These are phyloP conservation scores for Eupsilia transversa DNA, from an alignment of 2,888 invertebrate species.

Conservation along the genomic window DNA sequence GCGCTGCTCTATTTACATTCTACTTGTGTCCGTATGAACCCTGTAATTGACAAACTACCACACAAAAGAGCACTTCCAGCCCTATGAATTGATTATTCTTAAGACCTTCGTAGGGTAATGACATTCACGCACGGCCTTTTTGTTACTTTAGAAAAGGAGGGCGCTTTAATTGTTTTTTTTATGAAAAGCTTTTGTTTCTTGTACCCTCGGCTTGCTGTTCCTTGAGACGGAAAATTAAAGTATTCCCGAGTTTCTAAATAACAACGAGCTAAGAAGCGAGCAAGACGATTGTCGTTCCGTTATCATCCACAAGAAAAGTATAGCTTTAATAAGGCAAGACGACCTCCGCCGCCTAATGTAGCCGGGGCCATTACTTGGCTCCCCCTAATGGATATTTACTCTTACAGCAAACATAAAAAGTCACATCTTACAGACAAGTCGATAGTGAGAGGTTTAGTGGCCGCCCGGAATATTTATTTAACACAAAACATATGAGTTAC, in stretches of 20 bases:
- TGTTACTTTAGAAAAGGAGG: conserved; percentile 47
- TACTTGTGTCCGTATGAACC: conserved; percentile 67
- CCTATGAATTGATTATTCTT: conserved; percentile 60
- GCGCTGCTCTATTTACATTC: conserved; percentile 72
- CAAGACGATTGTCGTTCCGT: conserved; percentile 65
- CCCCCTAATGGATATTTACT: conserved; percentile 86
- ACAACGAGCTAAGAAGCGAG: conserved; percentile 57
- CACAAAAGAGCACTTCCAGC: conserved; percentile 55
- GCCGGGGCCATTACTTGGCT: conserved; percentile 80
- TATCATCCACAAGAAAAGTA: conserved; percentile 73
- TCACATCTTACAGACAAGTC: conserved; percentile 79
- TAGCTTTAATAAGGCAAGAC: conserved; percentile 77
- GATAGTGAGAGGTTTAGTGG: conserved; percentile 68
- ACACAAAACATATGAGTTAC: conserved; percentile 45
- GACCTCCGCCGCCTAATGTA: conserved; percentile 81
- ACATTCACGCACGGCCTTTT: conserved; percentile 61
- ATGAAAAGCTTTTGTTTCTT: conserved; percentile 61
- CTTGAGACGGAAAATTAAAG: conserved; percentile 56
- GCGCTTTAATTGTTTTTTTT: conserved; percentile 65
- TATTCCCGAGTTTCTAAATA: conserved; percentile 49
- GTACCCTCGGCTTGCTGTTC: conserved; percentile 41
- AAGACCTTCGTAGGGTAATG: conserved; percentile 57
- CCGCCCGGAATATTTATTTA: conserved; percentile 41
- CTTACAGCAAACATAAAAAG: conserved; percentile 82
- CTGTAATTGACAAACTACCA: conserved; percentile 54